Conservation (phyloP, 2,113 vertebrate species). For the Paracanthobrama guichenoti region DNA sequence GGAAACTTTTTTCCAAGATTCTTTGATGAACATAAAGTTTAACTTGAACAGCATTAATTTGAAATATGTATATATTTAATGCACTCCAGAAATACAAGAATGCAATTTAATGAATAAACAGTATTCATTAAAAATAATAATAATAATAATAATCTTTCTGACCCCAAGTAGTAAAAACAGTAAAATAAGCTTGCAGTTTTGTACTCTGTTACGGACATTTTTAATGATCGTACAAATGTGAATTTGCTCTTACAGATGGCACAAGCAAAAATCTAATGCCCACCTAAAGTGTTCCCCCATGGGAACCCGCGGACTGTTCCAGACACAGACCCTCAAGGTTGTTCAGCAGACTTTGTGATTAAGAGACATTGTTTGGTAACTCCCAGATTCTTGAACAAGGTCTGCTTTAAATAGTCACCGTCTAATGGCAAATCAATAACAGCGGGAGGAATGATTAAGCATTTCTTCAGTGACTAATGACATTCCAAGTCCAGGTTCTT, state of each 20-base stretch:
- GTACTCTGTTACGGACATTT: not conserved
- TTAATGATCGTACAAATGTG: not conserved
- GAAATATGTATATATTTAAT: not conserved
- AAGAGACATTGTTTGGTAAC: constrained; percentile 36
- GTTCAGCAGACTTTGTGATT: constrained; percentile 38
- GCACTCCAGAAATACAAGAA: no score
- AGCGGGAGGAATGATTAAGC: constrained; percentile 71
- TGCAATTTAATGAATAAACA: not conserved
- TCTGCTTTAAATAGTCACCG: constrained; percentile 50
- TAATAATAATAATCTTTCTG: no score
- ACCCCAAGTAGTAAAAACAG: no score
- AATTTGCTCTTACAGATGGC: not conserved
- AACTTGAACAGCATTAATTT: not conserved
- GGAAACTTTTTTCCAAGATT: no score
- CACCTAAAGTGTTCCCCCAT: not conserved
- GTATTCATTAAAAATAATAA: not conserved
- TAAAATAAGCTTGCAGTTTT: not conserved
- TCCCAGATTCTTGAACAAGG: constrained; percentile 41
- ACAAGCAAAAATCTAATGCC: not conserved
- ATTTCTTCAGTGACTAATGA: constrained; percentile 73
- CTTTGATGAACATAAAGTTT: no score
- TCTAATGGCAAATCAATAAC: constrained; percentile 59
- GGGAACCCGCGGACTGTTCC: not conserved
- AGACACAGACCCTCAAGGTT: constrained; percentile 37
- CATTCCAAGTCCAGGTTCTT: constrained; percentile 59